These are phyloP conservation scores for Amphipoea lucens DNA, from an alignment of 2,888 invertebrate species.

Conservation along the genomic window DNA sequence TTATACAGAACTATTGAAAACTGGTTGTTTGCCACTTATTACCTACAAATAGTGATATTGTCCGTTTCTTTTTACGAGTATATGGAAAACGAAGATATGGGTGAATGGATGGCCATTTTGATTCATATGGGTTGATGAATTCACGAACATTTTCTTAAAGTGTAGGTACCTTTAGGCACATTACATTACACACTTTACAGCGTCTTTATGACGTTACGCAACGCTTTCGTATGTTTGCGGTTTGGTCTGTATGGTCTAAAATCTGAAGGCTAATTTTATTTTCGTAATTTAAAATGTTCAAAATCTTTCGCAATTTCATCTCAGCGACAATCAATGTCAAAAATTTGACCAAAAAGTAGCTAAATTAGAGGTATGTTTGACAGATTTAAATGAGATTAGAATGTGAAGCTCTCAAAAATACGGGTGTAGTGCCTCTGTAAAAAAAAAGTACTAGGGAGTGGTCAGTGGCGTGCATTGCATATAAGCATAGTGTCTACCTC, in stretches of 20 bases:
- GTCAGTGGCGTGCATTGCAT: no score
- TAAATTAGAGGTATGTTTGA: neutral
- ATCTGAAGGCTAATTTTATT: neutral
- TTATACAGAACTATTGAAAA: conserved; percentile 36
- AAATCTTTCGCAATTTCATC: no score
- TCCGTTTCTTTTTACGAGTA: neutral
- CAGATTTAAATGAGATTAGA: neutral
- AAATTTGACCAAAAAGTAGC: neutral
- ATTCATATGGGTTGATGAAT: neutral
- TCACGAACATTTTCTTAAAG: no score
- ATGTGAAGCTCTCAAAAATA: neutral
- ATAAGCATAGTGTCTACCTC: no score
- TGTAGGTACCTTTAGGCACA: neutral
- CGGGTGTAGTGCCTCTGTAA: neutral
- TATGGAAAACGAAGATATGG: neutral
- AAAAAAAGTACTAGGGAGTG: no score
- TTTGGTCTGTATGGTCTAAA: neutral
- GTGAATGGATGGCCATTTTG: neutral
- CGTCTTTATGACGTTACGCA: no score
- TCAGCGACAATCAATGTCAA: neutral
- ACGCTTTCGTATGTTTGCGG: no score
- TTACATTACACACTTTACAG: no score
- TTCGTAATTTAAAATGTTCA: no score
- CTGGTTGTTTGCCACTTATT: conserved; percentile 32
- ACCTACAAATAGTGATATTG: conserved; percentile 27